Evolutionary conservation across 2,888 invertebrate species (phyloP).

Genomic region (Esperia sulphurella): DNA sequence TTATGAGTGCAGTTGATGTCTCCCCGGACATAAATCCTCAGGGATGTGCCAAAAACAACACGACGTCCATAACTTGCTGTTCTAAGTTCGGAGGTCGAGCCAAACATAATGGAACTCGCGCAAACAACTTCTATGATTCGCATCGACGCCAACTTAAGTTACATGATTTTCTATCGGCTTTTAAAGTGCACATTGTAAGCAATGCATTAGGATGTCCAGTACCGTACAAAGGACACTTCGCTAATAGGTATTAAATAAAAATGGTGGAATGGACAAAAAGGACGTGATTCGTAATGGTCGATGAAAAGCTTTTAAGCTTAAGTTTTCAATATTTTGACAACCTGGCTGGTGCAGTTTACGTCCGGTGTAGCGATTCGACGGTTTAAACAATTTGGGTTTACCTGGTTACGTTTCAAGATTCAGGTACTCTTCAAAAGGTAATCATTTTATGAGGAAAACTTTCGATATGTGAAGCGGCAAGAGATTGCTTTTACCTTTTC

Average conservation of each 20-base stretch:
- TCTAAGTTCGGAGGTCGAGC: constrained; percentile 13
- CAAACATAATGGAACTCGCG: constrained; percentile 4
- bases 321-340: too few relatives aligned
- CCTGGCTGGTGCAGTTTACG: too few relatives aligned
- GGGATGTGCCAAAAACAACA: constrained; percentile 60
- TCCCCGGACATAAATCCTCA: constrained; percentile 55
- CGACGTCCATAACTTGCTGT: constrained; percentile 41
- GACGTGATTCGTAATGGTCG: too few relatives aligned
- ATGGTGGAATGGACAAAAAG: too few relatives aligned
- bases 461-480: background rate
- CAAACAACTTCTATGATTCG: constrained; percentile 8
- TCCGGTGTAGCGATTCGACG: too few relatives aligned
- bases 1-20: constrained; percentile 62
- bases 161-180: background rate
- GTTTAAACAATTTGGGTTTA: too few relatives aligned
- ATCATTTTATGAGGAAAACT: too few relatives aligned
- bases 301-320: too few relatives aligned
- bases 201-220: constrained; percentile 4
- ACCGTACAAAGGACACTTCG: too few relatives aligned
- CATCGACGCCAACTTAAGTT: constrained; percentile 4
- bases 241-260: too few relatives aligned
- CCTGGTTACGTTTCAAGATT: too few relatives aligned
- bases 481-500: background rate
- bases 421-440: too few relatives aligned
- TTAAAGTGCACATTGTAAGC: background rate